A percentile compares a stretch with the other conserved stretches of the same genome.
Conservation (phyloP, 2,113 vertebrate genomes). For the Cariama cristata region DNA sequence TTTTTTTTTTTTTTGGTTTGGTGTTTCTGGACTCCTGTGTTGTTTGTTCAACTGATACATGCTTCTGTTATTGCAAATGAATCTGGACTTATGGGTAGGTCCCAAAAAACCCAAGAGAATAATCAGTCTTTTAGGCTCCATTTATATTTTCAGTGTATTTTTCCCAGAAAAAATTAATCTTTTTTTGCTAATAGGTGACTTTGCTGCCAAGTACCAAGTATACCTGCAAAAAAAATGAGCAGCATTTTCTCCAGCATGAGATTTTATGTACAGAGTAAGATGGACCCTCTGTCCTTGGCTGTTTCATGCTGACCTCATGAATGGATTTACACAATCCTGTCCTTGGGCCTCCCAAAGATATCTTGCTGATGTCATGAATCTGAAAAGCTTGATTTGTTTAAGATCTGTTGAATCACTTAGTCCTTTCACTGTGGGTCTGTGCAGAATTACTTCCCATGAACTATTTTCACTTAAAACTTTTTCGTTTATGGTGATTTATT, state of each 20-base stretch:
- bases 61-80: neutral
- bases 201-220: neutral
- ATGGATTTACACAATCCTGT: neutral
- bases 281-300: neutral
- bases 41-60: neutral
- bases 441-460: neutral
- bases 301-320: neutral
- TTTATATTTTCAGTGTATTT: neutral
- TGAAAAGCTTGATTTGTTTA: neutral
- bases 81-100: neutral
- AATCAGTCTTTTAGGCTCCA: neutral
- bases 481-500: constrained; percentile 8
- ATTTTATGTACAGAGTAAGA: neutral
- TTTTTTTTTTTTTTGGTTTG: neutral
- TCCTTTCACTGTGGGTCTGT: neutral
- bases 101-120: neutral
- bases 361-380: neutral
- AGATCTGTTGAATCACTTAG: constrained; percentile 20
- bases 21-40: neutral
- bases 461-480: neutral
- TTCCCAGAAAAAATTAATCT: neutral
- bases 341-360: neutral
- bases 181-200: neutral
- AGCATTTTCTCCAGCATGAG: neutral
- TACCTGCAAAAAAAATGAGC: neutral